Conservation (phyloP, 2,113 vertebrate genomes). For the Anser brachyrhynchus region DNA sequence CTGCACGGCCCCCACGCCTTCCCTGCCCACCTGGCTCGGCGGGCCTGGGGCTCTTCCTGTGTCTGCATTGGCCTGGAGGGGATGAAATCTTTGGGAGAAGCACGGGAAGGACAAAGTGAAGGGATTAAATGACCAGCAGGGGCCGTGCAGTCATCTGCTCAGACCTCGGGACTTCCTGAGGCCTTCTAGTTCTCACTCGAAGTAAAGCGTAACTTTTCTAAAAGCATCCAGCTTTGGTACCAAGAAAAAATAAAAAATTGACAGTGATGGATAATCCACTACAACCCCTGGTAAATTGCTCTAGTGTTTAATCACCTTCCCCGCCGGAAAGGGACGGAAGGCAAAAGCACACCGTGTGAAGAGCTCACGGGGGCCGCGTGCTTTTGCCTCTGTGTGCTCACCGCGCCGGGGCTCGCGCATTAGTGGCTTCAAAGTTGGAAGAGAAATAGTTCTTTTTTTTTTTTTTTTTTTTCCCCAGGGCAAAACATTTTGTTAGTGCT, state of each 20-base stretch:
- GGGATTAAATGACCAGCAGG: not conserved
- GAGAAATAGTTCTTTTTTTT: too few relatives aligned
- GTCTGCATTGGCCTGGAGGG: not conserved
- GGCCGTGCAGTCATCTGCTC: not conserved
- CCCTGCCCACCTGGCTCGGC: accelerated
- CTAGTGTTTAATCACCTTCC: slow-evolving; percentile 52
- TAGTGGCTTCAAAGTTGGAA: not conserved
- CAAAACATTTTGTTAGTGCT: accelerated
- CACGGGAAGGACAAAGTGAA: accelerated
- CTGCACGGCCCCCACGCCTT: not conserved
- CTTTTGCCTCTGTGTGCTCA: not conserved
- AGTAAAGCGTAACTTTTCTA: not conserved
- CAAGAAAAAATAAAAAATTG: not conserved
- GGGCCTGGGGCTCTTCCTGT: not conserved
- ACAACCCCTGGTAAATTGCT: slow-evolving; percentile 19
- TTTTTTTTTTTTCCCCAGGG: not conserved
- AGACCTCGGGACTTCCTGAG: not conserved
- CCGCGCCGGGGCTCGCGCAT: accelerated
- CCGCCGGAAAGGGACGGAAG: not conserved
- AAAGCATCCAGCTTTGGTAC: not conserved
- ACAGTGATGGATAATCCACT: slow-evolving; percentile 51
- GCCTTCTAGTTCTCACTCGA: not conserved
- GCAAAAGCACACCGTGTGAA: not conserved
- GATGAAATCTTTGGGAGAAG: not conserved
- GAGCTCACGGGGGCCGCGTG: not conserved